phyloP scores from a whole-genome alignment of 2,888 invertebrate species.

The Epistrophe eligans region DNA sequence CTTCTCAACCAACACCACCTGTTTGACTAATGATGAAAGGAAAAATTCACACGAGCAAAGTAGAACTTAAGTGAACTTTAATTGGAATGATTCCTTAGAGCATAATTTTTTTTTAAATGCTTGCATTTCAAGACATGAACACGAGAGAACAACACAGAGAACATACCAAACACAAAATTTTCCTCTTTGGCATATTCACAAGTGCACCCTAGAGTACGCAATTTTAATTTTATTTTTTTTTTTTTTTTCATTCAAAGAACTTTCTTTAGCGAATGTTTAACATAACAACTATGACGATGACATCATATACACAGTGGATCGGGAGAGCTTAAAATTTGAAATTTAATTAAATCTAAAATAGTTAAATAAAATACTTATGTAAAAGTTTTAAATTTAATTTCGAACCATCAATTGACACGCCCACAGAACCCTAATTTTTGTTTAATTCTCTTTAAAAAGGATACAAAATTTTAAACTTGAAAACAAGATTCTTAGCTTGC shows the following conservation, averaged over 20 bases:
- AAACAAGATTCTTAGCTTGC: too few relatives aligned
- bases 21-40: conserved; percentile 7
- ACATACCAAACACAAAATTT: conserved; percentile 20
- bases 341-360: neutral
- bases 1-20: conserved; percentile 27
- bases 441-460: too few relatives aligned
- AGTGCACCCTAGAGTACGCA: conserved; percentile 32
- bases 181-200: conserved; percentile 21
- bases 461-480: too few relatives aligned
- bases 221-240: conserved; percentile 58
- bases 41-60: conserved; percentile 32
- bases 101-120: conserved; percentile 21
- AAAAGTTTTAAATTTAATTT: too few relatives aligned
- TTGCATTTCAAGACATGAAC: conserved; percentile 2
- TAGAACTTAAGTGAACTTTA: conserved; percentile 52
- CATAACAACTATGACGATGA: neutral
- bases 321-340: neutral
- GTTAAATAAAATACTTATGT: too few relatives aligned
- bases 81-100: conserved; percentile 49
- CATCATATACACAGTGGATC: neutral
- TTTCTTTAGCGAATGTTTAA: conserved; percentile 20
- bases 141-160: neutral
- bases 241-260: conserved; percentile 25
- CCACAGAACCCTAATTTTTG: too few relatives aligned
- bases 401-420: too few relatives aligned